These are phyloP conservation scores for Onthophagus taurus DNA, from an alignment of 1,140 invertebrate species.

Conservation along the genomic window DNA sequence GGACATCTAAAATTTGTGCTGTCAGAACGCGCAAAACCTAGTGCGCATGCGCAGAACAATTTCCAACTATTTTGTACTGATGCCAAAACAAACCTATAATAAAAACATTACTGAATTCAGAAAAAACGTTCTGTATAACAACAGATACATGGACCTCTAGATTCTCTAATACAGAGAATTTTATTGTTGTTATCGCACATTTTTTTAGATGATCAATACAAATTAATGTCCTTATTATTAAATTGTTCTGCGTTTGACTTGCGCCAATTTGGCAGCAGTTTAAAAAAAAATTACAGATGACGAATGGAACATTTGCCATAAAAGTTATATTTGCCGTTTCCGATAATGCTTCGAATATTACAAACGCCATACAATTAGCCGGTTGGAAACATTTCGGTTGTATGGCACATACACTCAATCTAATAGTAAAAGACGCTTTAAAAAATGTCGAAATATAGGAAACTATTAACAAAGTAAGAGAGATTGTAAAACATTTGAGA, in stretches of 20 bases:
- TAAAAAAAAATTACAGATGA: too few species aligned
- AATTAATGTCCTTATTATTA: slow-evolving; percentile 16
- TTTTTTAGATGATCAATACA: slow-evolving; percentile 16
- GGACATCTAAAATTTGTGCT: too few species aligned
- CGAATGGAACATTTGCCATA: slow-evolving; percentile 18
- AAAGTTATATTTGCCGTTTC: slow-evolving; percentile 21
- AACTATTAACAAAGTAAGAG: too few species aligned
- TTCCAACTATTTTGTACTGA: too few species aligned
- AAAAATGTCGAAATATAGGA: too few species aligned
- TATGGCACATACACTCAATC: slow-evolving; percentile 24
- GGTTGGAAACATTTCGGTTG: slow-evolving; percentile 24
- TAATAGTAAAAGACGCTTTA: slow-evolving; percentile 20
- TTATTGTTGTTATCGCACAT: slow-evolving; percentile 17
- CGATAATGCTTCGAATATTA: slow-evolving; percentile 25
- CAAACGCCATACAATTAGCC: slow-evolving; percentile 17
- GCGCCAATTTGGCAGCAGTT: too few species aligned
- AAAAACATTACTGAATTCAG: not conserved
- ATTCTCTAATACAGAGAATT: slow-evolving; percentile 18
- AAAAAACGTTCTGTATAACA: slow-evolving; percentile 6
- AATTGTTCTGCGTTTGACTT: slow-evolving; percentile 9
- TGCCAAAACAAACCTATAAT: slow-evolving; percentile 2
- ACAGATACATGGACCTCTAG: too few species aligned
- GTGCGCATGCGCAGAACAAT: too few species aligned
- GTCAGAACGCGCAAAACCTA: too few species aligned
- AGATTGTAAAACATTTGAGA: too few species aligned